phyloP scores from a whole-genome alignment of 2,113 vertebrate genomes.

The Gallinago undulata region DNA sequence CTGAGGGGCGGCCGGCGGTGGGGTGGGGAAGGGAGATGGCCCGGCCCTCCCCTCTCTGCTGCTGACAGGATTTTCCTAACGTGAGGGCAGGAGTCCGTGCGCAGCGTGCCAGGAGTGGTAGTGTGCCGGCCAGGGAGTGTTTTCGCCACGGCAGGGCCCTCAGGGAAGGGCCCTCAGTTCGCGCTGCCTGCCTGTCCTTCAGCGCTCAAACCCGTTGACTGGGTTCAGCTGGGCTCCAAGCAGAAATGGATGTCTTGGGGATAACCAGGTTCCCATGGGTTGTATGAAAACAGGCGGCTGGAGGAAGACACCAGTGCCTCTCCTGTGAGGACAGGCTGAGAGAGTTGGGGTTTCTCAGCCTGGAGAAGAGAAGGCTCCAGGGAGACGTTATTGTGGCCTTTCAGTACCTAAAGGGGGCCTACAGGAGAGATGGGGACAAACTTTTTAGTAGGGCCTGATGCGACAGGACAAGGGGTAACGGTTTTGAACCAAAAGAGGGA shows the following conservation, averaged over 20 bases:
- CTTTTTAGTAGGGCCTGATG: background rate
- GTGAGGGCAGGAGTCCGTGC: accelerated
- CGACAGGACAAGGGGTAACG: too few relatives aligned
- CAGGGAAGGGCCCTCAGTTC: accelerated
- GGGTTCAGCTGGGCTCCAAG: background rate
- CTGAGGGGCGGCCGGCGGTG: background rate
- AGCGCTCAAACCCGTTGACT: accelerated
- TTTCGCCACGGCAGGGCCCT: too few relatives aligned
- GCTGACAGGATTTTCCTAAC: accelerated
- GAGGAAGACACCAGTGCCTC: background rate
- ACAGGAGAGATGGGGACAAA: background rate
- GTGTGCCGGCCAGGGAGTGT: accelerated
- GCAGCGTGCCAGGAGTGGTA: accelerated
- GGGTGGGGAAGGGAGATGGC: too few relatives aligned
- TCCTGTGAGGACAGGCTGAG: background rate
- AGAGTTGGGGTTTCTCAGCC: background rate
- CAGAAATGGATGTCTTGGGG: too few relatives aligned
- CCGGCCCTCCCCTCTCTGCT: too few relatives aligned
- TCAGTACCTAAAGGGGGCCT: background rate
- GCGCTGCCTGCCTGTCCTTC: background rate
- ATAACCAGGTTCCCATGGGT: accelerated
- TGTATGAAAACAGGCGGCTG: accelerated
- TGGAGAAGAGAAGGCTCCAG: background rate
- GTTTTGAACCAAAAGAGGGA: background rate
- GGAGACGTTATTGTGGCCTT: background rate